Evolutionary conservation across 2,888 invertebrate species (phyloP), one percentile per base, ranked within the genome.

Genomic region (Agonopterix alstromeriana): DNA sequence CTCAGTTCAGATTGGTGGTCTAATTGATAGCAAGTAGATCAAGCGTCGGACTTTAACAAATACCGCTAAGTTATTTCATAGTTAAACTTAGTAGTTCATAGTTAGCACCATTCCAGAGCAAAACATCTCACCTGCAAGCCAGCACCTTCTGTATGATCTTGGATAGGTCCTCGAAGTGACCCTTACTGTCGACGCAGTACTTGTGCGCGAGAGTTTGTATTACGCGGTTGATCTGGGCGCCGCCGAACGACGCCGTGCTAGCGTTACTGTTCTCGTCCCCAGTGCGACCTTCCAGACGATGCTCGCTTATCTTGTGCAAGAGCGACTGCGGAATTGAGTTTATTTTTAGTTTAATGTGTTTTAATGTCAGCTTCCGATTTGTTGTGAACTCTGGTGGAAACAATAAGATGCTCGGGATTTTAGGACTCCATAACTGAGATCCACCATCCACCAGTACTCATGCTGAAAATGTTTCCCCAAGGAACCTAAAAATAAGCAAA

Each of bases 151-250:
- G 94, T 59, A 95, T 95, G 55, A 95, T 94, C 81, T 95, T 95
- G 69, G 94, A 97, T 1, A 99, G 90, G 71, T 98, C 98, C 70
- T 98, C 98, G 77, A 98, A 98, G 7, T 97, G 95, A 4, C 94
- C 94, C 76, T 97, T 97, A 73, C 98, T 98, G 66, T 99, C 98
- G 44, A 94, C 94, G 76, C 98, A 97, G 82, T 98, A 98, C 72
- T 97, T 96, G 77, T 97, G 97, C 2, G 98, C 98, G 41, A 98
- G 90, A 58, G 96, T 92, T 74, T 98, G 98, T 63, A 98, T 98
- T 46, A 96, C 95, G 73, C 95, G 93, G 82, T 98, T 98, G 42
- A 98, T 97, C 76, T 94, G 93, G 35, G 91, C 91, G 43, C 91
- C 91, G 56, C 90, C 86, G 67, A 89, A 89, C 43, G 88, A 84